These are phyloP conservation scores for Protosalanx chinensis DNA, from an alignment of 2,797 vertebrate genomes.

Conservation along the genomic window DNA sequence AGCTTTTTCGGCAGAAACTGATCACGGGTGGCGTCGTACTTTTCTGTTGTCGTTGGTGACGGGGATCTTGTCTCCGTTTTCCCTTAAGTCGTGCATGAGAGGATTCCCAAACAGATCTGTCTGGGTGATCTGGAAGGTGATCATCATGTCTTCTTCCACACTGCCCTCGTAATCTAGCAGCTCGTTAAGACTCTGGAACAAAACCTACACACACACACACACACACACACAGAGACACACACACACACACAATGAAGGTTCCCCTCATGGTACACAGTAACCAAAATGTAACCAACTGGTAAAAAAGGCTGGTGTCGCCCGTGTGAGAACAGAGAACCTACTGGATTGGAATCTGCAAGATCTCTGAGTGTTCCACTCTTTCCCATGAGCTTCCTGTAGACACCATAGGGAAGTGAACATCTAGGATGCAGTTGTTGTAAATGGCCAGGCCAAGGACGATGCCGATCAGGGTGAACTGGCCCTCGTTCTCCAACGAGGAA, in stretches of 20 bases:
- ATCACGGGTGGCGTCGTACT: slow-evolving; percentile 63
- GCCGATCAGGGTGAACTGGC: slow-evolving; percentile 98
- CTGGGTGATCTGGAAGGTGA: slow-evolving; percentile 98
- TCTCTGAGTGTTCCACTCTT: slow-evolving; percentile 98
- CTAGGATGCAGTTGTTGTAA: slow-evolving; percentile 99
- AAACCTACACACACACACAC: slow-evolving; percentile 72
- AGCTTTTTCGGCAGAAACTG: neutral
- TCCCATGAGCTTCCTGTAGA: slow-evolving; percentile 98
- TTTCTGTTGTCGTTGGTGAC: slow-evolving; percentile 97
- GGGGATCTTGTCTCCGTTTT: slow-evolving; percentile 96
- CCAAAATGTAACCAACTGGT: neutral
- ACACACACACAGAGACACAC: slow-evolving; percentile 25
- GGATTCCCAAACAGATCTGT: slow-evolving; percentile 97
- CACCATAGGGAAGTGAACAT: slow-evolving; percentile 99
- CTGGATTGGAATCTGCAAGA: slow-evolving; percentile 94
- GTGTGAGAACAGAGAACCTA: slow-evolving; percentile 60
- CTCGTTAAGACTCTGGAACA: slow-evolving; percentile 93
- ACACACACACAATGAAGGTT: neutral
- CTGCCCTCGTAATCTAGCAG: slow-evolving; percentile 92
- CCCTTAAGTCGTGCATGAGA: slow-evolving; percentile 94
- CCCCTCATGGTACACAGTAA: no score
- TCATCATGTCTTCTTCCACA: slow-evolving; percentile 99
- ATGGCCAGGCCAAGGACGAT: slow-evolving; percentile 96
- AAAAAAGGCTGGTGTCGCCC: neutral
- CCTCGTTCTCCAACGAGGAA: slow-evolving; percentile 96